These are phyloP conservation scores for Diprion similis DNA, from an alignment of 1,140 invertebrate genomes.

Conservation along the genomic window DNA sequence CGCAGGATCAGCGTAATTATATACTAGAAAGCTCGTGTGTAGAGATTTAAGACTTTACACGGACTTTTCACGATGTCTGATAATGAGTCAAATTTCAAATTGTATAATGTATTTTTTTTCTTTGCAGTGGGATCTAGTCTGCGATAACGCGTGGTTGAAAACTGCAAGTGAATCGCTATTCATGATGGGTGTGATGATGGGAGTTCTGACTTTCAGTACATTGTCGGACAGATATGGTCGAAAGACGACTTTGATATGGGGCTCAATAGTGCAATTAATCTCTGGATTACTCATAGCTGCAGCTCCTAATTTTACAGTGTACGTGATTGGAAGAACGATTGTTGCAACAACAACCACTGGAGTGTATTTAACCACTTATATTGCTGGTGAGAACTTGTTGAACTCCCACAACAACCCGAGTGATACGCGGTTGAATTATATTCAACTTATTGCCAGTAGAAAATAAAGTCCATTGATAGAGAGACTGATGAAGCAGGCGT, in stretches of 20 bases:
- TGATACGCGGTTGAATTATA: background rate
- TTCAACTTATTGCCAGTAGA: background rate
- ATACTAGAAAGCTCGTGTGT: no score
- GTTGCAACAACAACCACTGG: slow-evolving; percentile 80
- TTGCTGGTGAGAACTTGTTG: slow-evolving; percentile 68
- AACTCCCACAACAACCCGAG: background rate
- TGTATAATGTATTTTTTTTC: background rate
- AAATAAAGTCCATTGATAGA: background rate
- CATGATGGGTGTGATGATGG: slow-evolving; percentile 83
- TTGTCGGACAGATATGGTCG: slow-evolving; percentile 82
- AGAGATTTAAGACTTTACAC: background rate
- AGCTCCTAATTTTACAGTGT: slow-evolving; percentile 73
- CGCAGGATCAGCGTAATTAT: background rate
- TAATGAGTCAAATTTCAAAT: background rate
- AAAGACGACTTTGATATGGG: slow-evolving; percentile 75
- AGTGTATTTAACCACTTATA: slow-evolving; percentile 79
- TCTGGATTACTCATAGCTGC: slow-evolving; percentile 71
- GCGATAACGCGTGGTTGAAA: slow-evolving; percentile 70
- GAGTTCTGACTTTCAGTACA: slow-evolving; percentile 79
- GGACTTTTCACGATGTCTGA: background rate
- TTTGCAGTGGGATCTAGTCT: slow-evolving; percentile 80
- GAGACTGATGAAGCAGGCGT: slow-evolving; percentile 18
- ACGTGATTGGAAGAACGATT: slow-evolving; percentile 71
- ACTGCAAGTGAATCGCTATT: slow-evolving; percentile 80
- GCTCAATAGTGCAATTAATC: slow-evolving; percentile 72